Evolutionary conservation across 2,888 invertebrate genomes (phyloP).

Genomic region (Caenorhabditis sinica): DNA sequence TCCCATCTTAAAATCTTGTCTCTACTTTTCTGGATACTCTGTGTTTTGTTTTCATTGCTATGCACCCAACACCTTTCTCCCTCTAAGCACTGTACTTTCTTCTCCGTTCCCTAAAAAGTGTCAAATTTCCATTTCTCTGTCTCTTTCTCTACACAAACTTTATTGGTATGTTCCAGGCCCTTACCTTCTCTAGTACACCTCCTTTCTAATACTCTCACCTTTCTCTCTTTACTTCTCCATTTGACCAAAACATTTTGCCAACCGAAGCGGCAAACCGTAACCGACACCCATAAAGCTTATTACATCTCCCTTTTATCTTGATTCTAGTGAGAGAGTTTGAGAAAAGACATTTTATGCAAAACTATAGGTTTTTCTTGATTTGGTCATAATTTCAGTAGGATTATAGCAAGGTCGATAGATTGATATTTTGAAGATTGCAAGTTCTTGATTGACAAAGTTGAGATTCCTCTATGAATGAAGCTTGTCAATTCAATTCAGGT

Average conservation of each 20-base stretch:
- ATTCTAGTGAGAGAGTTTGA: not conserved
- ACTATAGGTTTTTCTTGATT: not conserved
- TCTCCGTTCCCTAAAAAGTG: conserved; percentile 37
- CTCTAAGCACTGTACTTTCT: conserved; percentile 34
- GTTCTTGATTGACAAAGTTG: too few species aligned
- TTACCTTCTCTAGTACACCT: conserved; percentile 59
- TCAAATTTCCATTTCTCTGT: conserved; percentile 51
- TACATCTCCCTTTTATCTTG: conserved; percentile 7
- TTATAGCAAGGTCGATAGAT: too few species aligned
- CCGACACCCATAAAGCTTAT: conserved; percentile 59
- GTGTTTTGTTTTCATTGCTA: conserved; percentile 13
- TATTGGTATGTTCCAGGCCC: conserved; percentile 54
- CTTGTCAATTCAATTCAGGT: too few species aligned
- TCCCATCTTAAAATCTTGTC: too few species aligned
- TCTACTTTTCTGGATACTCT: not conserved
- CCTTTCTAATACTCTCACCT: not conserved
- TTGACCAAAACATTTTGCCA: conserved; percentile 61
- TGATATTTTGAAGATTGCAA: too few species aligned
- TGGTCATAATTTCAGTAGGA: too few species aligned
- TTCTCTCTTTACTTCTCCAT: not conserved
- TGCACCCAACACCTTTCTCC: conserved; percentile 19
- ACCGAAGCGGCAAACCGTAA: conserved; percentile 65
- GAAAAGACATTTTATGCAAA: conserved; percentile 9
- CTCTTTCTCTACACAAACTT: conserved; percentile 5
- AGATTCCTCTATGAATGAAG: too few species aligned